Conservation (phyloP, 2,797 vertebrate species). For the Sebastes minor region DNA sequence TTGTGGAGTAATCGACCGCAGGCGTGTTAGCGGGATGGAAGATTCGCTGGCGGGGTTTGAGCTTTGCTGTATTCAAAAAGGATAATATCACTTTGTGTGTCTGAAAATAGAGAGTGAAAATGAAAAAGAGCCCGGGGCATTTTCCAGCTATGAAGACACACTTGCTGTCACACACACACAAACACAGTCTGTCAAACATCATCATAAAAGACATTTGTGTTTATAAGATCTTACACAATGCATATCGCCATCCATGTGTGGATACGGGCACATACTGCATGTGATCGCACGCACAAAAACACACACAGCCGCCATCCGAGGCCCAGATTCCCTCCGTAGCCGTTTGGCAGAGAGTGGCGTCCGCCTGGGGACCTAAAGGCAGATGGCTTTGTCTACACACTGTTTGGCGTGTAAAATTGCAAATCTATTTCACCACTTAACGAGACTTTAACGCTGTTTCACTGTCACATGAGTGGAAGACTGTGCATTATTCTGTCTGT, state of each 20-base stretch:
- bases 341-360: constrained; percentile 41
- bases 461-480: not conserved
- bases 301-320: constrained; percentile 58
- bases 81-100: constrained; percentile 17
- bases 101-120: constrained; percentile 31
- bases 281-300: constrained; percentile 5
- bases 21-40: not conserved
- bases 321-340: constrained; percentile 36
- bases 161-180: not conserved
- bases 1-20: not conserved
- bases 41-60: not conserved
- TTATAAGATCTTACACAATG: constrained; percentile 21
- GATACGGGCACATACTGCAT: not conserved
- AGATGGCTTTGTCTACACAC: constrained; percentile 67
- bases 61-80: constrained; percentile 5
- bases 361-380: constrained; percentile 56
- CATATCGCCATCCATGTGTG: constrained; percentile 15
- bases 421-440: constrained; percentile 46
- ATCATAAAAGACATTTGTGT: constrained; percentile 8
- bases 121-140: not conserved
- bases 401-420: constrained; percentile 33
- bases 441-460: not conserved
- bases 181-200: not conserved
- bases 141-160: constrained; percentile 12
- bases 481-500: not conserved